A percentile compares a stretch with the other conserved stretches of the same genome.
These are phyloP conservation scores for Crocidura indochinensis DNA, from an alignment of 2,797 vertebrate species.

Conservation along the genomic window DNA sequence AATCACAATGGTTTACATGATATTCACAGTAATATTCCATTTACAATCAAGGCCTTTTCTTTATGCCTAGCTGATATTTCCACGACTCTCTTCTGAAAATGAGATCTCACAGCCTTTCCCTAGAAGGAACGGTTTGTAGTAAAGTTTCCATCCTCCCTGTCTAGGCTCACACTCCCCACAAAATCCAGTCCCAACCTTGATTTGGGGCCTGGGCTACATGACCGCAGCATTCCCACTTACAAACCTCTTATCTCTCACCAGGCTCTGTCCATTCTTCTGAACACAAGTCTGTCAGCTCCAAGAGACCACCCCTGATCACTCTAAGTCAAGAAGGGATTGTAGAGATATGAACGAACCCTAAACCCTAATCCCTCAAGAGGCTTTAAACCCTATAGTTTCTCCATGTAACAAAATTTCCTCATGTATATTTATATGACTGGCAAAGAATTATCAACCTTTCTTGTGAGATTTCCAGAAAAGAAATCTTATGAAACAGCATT, in stretches of 20 bases:
- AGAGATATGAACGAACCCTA: too few relatives aligned
- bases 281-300: background rate
- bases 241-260: background rate
- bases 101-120: background rate
- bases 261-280: background rate
- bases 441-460: background rate
- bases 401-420: slow-evolving; percentile 19
- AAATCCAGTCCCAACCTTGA: too few relatives aligned
- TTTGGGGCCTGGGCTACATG: background rate
- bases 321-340: background rate
- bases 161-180: background rate
- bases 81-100: background rate
- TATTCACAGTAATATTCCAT: too few relatives aligned
- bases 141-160: background rate
- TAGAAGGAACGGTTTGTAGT: background rate
- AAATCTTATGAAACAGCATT: background rate
- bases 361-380: too few relatives aligned
- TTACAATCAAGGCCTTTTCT: too few relatives aligned
- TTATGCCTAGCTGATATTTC: background rate
- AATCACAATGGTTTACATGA: too few relatives aligned
- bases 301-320: background rate
- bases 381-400: background rate
- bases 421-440: background rate
- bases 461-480: background rate
- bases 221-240: background rate